Evolutionary conservation across 92 coral and sea anemone genomes (phyloP), one percentile per base, ranked within the genome.

Genomic region (Porites lobata): DNA sequence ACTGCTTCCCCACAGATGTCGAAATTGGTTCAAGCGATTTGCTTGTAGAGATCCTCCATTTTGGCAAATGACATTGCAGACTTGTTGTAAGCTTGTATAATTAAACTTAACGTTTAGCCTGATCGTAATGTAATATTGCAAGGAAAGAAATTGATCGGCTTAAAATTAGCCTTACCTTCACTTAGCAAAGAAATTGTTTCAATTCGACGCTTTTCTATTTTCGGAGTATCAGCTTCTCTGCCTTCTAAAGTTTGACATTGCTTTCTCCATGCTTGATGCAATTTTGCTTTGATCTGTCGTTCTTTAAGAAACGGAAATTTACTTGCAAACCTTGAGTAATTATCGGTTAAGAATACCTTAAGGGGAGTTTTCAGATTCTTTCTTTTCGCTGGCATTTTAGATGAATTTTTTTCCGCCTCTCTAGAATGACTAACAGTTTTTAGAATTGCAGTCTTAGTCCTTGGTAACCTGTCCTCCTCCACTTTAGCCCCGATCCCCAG

Each of bases 211-310:
- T 52, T 81, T 7, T 19, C 3, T 67, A 22, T 68, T 24, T 56
- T 24, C 20, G 22, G 64, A 54, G 47, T 4, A 38, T 32, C 14
- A 14, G 9, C 38, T 38, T 24, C 58, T 69, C 53, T 69, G 77
- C 17, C 15, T 53, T 52, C 43, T 58, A 32, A 26, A 38, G 26
- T 10, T 19, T 63, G 51, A n/a, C 29, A 58, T 76, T 15, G 24
- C 14, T 65, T 84, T 63, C 53, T 84, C 99, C 99, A 96, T 6
- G 93, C 85, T n/a, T 94, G 84, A 65, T 59, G 86, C 18, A 96
- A 86, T 82, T 96, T 96, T 8, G 97, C 94, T 17, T 89, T 90
- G 57, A 95, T 95, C 87, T 96, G 98, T 78, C 85, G 90, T 12
- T 76, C 63, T 61, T 88, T 90, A 18, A 96, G 90, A 85, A 95